Evolutionary conservation across 2,797 vertebrate species (phyloP), one percentile per base, ranked within the genome.

Genomic region (Onychomys torridus): DNA sequence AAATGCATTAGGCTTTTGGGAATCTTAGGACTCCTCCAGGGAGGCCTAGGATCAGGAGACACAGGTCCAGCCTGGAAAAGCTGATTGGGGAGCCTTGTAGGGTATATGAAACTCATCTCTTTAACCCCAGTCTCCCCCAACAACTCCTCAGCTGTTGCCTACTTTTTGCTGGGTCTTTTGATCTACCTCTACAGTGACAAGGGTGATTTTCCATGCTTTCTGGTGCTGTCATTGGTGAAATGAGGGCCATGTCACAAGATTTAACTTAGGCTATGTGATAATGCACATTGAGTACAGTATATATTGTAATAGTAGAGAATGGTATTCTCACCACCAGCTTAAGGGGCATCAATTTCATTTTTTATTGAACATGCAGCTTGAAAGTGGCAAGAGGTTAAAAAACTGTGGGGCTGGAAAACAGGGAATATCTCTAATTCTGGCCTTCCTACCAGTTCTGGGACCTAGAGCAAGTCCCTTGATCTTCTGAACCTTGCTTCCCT

Each of bases 331-430:
- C 75, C 12, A 37, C 52, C 79, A 89, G 29, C 29, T 93, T 55
- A 76, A 71, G 88, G 77, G 9, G 79, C 86, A 14, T 89, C 23
- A 79, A 49, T 69, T 85, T 95, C 76, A 76, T 81, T 86, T 95
- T 87, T 87, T 77, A 93, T 82, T 73, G 92, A 89, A 75, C 67
- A 14, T 87, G 76, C 86, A 27, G 4, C 85, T 52, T 77, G 32
- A 84, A 69, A 76, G 29, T 71, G 27, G 37, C 9, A 89, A 83
- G 57, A 89, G 95, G 43, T 76, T 76, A 19, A 86, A n/a, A 69
- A 90, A 84, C 37, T 10, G 9, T 55, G 82, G 14, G 23, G 59
- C 27, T 71, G 37, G 40, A 89, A 63, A 52, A 75, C 4, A 9
- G 92, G 57, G 32, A 73, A 13, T 0, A 14, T 11, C 10, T 89